A percentile compares a stretch with the other conserved stretches of the same genome.
These are phyloP conservation scores for Lacanobia oleracea DNA, from an alignment of 2,888 invertebrate species.

Conservation along the genomic window DNA sequence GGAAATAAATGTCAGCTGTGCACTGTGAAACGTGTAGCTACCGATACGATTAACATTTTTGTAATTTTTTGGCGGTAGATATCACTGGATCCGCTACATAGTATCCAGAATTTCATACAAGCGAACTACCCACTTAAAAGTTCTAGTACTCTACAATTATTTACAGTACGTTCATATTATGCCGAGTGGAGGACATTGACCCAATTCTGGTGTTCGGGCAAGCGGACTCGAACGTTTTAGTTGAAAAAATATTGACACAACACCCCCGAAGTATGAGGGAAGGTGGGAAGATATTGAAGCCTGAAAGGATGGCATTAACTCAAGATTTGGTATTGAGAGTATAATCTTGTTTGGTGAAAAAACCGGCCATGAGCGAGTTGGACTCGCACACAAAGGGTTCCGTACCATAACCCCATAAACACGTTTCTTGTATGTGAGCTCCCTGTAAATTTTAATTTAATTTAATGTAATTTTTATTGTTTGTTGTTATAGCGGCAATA, in stretches of 20 bases:
- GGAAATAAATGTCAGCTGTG: no score
- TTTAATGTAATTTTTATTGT: no score
- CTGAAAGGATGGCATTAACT: slow-evolving; percentile 17
- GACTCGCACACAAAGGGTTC: no score
- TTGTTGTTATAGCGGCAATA: no score
- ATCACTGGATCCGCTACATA: no score
- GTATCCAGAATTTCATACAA: neutral
- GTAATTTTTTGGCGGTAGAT: neutral
- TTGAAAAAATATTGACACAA: slow-evolving; percentile 61
- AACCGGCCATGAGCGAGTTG: no score
- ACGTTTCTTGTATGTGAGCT: no score
- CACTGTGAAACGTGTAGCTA: no score
- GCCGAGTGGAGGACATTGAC: slow-evolving; percentile 40
- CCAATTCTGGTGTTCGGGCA: slow-evolving; percentile 48
- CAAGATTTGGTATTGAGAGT: slow-evolving; percentile 5
- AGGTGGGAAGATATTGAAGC: slow-evolving; percentile 17
- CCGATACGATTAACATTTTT: no score
- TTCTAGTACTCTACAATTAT: slow-evolving; percentile 28
- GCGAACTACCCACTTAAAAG: slow-evolving; percentile 5
- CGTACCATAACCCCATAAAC: no score
- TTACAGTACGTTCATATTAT: slow-evolving; percentile 26
- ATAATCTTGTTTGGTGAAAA: slow-evolving; percentile 4
- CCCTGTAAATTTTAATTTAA: no score
- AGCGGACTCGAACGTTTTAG: slow-evolving; percentile 50
- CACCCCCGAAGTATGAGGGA: slow-evolving; percentile 16